phyloP scores from a whole-genome alignment of 2,797 vertebrate genomes.

The Coendou prehensilis region DNA sequence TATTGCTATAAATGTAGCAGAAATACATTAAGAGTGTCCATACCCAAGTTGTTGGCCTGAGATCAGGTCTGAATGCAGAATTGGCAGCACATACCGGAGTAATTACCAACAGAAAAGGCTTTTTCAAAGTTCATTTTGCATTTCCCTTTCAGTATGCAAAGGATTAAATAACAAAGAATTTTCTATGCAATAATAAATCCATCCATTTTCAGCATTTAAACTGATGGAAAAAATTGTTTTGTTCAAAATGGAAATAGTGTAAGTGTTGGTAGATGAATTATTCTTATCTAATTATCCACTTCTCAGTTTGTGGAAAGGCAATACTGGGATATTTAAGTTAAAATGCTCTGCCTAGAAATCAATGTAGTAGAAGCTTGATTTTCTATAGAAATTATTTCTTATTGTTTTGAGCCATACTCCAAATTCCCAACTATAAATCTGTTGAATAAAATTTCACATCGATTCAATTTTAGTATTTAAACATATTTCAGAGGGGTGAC shows the following conservation, averaged over 20 bases:
- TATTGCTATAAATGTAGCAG: conserved; percentile 69
- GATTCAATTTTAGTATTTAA: conserved; percentile 63
- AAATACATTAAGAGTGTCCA: conserved; percentile 50
- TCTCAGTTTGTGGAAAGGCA: conserved; percentile 52
- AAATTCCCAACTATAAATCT: conserved; percentile 60
- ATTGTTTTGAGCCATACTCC: conserved; percentile 46
- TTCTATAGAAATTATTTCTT: conserved; percentile 62
- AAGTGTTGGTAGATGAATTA: conserved; percentile 52
- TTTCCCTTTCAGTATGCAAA: conserved; percentile 67
- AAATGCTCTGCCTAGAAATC: conserved; percentile 69
- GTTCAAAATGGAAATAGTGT: conserved; percentile 63
- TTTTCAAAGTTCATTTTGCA: conserved; percentile 64
- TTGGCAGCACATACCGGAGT: conserved; percentile 47
- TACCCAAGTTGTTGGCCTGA: conserved; percentile 33
- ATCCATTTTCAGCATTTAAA: conserved; percentile 69
- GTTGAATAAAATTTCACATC: conserved; percentile 23
- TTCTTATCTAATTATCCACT: conserved; percentile 66
- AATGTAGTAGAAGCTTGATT: conserved; percentile 59
- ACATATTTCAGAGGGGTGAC: background rate
- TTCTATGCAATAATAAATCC: conserved; percentile 69
- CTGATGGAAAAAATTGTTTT: conserved; percentile 62
- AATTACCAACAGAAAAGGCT: conserved; percentile 65
- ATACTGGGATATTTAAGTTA: conserved; percentile 46
- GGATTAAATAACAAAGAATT: conserved; percentile 67
- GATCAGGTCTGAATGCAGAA: conserved; percentile 49